phyloP scores from a whole-genome alignment of 2,797 vertebrate genomes.

The Crax fasciolata region DNA sequence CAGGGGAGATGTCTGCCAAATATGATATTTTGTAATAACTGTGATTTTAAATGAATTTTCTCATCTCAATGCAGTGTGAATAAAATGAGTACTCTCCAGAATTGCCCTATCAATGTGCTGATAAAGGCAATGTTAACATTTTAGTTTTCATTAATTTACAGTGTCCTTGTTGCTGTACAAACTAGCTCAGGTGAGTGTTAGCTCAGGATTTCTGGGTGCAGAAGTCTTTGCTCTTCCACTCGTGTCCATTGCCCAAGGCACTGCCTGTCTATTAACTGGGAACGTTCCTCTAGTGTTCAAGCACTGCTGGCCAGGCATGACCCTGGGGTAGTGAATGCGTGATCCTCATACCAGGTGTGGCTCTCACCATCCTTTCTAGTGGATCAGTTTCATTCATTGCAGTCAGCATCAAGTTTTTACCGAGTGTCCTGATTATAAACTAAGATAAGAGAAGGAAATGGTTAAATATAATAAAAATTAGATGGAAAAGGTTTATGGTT shows the following conservation, averaged over 20 bases:
- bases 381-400: neutral
- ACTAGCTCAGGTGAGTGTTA: neutral
- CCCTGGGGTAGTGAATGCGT: neutral
- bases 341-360: accelerated
- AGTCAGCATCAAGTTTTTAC: neutral
- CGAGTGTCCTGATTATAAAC: neutral
- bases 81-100: neutral
- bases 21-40: neutral
- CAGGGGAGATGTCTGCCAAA: neutral
- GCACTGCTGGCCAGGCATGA: neutral
- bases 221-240: neutral
- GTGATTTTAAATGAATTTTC: neutral
- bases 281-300: neutral
- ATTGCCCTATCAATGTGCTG: neutral
- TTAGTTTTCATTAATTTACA: neutral
- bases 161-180: neutral
- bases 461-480: neutral
- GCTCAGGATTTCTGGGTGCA: accelerated
- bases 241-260: neutral
- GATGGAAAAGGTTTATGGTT: neutral
- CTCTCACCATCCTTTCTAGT: neutral
- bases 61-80: neutral
- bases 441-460: neutral
- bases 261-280: neutral
- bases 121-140: neutral